These are phyloP conservation scores for Tenodera sinensis DNA, from an alignment of 2,888 invertebrate species.

Conservation along the genomic window DNA sequence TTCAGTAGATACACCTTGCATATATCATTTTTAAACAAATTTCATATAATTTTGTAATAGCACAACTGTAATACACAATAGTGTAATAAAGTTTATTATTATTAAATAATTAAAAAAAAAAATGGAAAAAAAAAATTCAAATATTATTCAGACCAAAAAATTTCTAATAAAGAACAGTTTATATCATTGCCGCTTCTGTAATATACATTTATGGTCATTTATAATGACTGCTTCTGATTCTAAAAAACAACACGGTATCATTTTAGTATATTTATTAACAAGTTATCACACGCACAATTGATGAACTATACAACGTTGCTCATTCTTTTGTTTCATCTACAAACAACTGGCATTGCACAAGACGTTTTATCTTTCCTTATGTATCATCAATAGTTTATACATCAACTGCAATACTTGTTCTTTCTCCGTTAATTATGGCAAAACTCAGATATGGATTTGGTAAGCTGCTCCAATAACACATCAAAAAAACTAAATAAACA, in stretches of 20 bases:
- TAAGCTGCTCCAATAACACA: neutral
- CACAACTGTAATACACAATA: no score
- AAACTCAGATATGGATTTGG: neutral
- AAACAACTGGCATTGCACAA: conserved; percentile 12
- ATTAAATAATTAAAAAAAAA: no score
- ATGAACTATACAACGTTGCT: conserved; percentile 5
- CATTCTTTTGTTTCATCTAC: neutral
- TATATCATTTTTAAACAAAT: neutral
- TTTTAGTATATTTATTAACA: conserved; percentile 6
- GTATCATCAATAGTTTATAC: conserved; percentile 3
- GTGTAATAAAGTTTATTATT: no score
- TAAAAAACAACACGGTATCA: neutral
- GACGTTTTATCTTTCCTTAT: neutral
- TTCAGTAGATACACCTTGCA: neutral
- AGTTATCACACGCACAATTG: conserved; percentile 12
- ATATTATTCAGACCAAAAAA: neutral
- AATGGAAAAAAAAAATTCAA: no score
- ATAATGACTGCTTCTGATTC: neutral
- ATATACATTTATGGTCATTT: neutral
- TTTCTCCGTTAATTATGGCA: neutral
- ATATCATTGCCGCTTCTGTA: no score
- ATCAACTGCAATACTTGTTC: neutral
- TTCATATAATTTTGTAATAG: no score
- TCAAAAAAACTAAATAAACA: neutral
- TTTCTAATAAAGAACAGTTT: neutral